A percentile compares a stretch with the other conserved stretches of the same genome.
phyloP scores from a whole-genome alignment of 2,888 invertebrate species.

The Lasius platythorax region DNA sequence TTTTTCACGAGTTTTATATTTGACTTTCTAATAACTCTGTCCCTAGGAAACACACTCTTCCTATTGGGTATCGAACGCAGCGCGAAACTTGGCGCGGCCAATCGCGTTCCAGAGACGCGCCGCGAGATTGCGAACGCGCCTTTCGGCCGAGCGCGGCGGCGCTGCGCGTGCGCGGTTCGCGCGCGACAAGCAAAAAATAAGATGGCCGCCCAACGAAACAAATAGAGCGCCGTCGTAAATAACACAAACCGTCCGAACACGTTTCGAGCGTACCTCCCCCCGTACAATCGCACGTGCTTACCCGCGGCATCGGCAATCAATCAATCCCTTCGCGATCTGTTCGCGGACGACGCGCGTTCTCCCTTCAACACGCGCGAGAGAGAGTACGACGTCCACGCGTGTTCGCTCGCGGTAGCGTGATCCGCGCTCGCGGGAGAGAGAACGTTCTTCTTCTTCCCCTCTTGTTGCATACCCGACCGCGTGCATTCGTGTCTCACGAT shows the following conservation, averaged over 20 bases:
- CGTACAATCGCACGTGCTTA: slow-evolving; percentile 19
- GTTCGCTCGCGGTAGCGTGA: slow-evolving; percentile 10
- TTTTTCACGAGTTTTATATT: too few species aligned
- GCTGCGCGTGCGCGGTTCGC: slow-evolving; percentile 71
- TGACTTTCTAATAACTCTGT: too few species aligned
- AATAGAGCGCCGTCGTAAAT: slow-evolving; percentile 81
- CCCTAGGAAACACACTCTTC: not conserved
- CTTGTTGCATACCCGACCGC: not conserved
- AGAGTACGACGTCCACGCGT: not conserved
- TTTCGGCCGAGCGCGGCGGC: slow-evolving; percentile 52
- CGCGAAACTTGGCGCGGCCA: not conserved
- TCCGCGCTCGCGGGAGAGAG: not conserved
- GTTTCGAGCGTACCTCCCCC: slow-evolving; percentile 40
- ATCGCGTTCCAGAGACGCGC: not conserved
- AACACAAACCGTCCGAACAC: slow-evolving; percentile 76
- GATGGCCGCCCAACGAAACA: slow-evolving; percentile 81
- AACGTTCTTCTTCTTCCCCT: too few species aligned
- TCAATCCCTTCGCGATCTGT: not conserved
- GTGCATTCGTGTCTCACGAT: not conserved
- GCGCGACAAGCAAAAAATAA: slow-evolving; percentile 80
- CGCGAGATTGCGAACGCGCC: slow-evolving; percentile 63
- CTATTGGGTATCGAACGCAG: not conserved
- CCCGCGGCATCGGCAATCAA: not conserved
- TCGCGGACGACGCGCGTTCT: not conserved
- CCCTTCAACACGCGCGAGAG: not conserved